Evolutionary conservation across 2,888 invertebrate species (phyloP).

Genomic region (Flexamia atlantica): DNA sequence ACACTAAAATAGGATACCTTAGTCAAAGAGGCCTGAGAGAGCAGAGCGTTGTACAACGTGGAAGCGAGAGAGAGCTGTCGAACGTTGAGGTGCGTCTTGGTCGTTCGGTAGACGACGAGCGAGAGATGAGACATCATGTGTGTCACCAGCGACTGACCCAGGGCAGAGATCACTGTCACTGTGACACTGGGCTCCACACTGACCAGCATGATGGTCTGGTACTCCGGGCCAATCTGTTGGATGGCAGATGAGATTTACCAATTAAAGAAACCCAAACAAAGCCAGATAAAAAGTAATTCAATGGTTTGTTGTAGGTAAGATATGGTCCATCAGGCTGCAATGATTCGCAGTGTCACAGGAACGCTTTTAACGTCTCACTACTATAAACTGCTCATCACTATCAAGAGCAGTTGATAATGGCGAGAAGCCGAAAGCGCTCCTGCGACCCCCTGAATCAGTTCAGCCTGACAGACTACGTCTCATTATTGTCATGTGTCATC

Average conservation of each 20-base stretch:
- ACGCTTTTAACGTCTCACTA: no score
- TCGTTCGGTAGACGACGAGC: conserved; percentile 61
- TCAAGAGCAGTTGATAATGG: no score
- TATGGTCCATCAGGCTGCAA: no score
- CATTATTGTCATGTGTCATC: no score
- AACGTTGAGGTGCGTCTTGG: conserved; percentile 51
- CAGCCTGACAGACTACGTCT: no score
- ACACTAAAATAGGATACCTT: conserved; percentile 36
- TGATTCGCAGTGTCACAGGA: no score
- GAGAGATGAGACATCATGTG: conserved; percentile 63
- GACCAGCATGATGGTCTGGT: conserved; percentile 62
- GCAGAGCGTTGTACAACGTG: conserved; percentile 44
- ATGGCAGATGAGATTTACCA: not conserved
- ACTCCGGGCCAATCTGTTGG: conserved; percentile 60
- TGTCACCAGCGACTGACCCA: conserved; percentile 58
- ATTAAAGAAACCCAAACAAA: no score
- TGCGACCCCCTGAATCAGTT: no score
- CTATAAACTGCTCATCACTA: no score
- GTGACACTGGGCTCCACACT: conserved; percentile 57
- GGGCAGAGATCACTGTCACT: conserved; percentile 63
- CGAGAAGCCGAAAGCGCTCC: no score
- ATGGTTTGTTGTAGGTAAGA: no score
- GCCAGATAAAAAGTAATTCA: no score
- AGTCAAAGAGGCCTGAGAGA: conserved; percentile 59
- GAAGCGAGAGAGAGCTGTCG: conserved; percentile 42